phyloP scores from a whole-genome alignment of 2,113 vertebrate genomes.

The Melanocharis versteri region DNA sequence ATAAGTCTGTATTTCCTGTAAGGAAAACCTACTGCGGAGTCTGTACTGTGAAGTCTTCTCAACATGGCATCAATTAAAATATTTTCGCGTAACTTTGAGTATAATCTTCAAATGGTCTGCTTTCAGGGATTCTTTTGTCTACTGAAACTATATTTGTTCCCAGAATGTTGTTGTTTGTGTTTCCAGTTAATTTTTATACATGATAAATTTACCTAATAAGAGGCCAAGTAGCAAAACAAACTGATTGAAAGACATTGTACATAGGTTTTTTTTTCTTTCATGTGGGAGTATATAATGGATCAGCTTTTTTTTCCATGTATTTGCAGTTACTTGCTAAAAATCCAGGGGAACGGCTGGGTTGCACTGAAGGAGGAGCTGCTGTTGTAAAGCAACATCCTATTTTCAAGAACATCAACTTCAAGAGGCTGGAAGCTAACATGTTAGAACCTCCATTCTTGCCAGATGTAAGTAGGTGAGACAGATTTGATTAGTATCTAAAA shows the following conservation, averaged over 20 bases:
- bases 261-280: not conserved
- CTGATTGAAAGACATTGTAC: not conserved
- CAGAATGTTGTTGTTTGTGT: not conserved
- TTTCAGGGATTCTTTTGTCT: not conserved
- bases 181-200: not conserved
- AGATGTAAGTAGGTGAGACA: constrained; percentile 80
- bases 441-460: constrained; percentile 88
- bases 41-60: not conserved
- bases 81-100: not conserved
- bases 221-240: not conserved
- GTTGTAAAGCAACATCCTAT: constrained; percentile 85
- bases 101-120: not conserved
- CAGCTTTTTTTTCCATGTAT: not conserved
- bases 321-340: constrained; percentile 85
- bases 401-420: constrained; percentile 91
- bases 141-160: not conserved
- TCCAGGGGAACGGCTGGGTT: constrained; percentile 83
- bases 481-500: constrained; percentile 58
- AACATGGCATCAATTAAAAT: not conserved
- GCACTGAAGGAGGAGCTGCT: constrained; percentile 77
- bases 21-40: not conserved
- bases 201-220: not conserved
- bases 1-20: not conserved
- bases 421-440: constrained; percentile 87
- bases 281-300: not conserved